Evolutionary conservation across 2,113 vertebrate genomes (phyloP).

Genomic region (Apistogramma diplotaenia): DNA sequence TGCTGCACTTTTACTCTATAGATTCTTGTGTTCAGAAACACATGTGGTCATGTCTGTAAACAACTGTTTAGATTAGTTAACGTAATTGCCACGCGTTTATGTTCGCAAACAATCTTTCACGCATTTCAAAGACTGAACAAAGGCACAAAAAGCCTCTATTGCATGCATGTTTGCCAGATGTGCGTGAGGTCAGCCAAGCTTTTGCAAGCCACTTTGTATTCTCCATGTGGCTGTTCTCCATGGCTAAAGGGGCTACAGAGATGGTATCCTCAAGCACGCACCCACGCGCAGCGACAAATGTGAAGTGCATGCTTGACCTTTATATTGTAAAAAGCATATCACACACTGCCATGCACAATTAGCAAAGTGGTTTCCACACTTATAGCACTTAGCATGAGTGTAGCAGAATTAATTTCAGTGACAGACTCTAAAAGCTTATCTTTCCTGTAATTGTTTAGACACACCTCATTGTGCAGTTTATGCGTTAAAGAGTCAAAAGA

Average conservation of each 20-base stretch:
- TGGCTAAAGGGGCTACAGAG: slow-evolving; percentile 23
- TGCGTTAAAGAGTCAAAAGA: background rate
- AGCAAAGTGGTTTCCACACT: slow-evolving; percentile 15
- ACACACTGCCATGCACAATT: slow-evolving; percentile 35
- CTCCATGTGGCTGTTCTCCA: slow-evolving; percentile 33
- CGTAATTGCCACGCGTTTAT: background rate
- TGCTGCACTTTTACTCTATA: background rate
- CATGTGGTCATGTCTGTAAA: background rate
- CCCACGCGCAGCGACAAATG: background rate
- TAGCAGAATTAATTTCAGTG: slow-evolving; percentile 36
- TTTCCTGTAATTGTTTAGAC: slow-evolving; percentile 26
- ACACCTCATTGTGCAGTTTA: background rate
- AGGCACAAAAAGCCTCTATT: background rate
- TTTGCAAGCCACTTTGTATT: slow-evolving; percentile 21
- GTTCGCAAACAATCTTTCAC: background rate
- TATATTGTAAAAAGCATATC: slow-evolving; percentile 30
- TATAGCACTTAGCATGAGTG: slow-evolving; percentile 26
- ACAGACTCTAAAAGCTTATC: slow-evolving; percentile 12
- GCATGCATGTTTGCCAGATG: background rate
- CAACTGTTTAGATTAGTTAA: background rate
- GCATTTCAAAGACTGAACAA: background rate
- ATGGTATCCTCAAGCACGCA: slow-evolving; percentile 21
- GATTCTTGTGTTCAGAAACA: background rate
- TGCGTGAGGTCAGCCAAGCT: background rate
- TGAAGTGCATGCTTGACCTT: slow-evolving; percentile 42